Percentiles rank a stretch among this genome's conserved stretches.
Evolutionary conservation across 2,888 invertebrate species (phyloP).

Genomic region (Mesopsocus fuscifrons): DNA sequence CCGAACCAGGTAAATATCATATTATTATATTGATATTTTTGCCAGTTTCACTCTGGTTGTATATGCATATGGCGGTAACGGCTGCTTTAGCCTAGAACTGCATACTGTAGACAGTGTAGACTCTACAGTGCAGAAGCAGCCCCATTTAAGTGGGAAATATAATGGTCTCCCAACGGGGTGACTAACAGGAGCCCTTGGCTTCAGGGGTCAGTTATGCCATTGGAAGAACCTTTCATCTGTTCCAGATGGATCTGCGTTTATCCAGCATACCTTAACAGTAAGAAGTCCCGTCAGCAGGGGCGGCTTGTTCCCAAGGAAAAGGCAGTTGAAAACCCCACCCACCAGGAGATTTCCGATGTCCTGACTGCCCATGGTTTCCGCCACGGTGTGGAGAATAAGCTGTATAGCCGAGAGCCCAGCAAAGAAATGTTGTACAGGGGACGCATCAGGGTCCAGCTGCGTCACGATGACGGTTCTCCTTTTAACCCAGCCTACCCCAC

Average conservation of each 20-base stretch:
- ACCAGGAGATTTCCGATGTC: constrained; percentile 88
- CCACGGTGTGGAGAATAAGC: constrained; percentile 77
- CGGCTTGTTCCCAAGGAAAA: constrained; percentile 62
- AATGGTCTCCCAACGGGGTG: no score
- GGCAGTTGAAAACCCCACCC: constrained; percentile 89
- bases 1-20: constrained; percentile 39
- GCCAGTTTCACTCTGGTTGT: no score
- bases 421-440: constrained; percentile 74
- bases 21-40: no score
- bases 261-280: constrained; percentile 89
- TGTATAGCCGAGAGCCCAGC: constrained; percentile 78
- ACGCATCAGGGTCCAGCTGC: constrained; percentile 79
- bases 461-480: constrained; percentile 70
- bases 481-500: constrained; percentile 49
- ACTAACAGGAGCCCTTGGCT: no score
- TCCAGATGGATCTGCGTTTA: constrained; percentile 90
- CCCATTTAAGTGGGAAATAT: no score
- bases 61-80: no score
- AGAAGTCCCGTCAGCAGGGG: constrained; percentile 79
- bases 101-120: no score
- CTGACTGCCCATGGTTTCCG: constrained; percentile 62
- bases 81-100: no score
- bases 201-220: no score
- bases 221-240: no score
- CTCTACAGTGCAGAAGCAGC: no score